Percentiles rank a stretch among this genome's conserved stretches.
Conservation (phyloP, 2,113 vertebrate species). For the Anas platyrhynchos region DNA sequence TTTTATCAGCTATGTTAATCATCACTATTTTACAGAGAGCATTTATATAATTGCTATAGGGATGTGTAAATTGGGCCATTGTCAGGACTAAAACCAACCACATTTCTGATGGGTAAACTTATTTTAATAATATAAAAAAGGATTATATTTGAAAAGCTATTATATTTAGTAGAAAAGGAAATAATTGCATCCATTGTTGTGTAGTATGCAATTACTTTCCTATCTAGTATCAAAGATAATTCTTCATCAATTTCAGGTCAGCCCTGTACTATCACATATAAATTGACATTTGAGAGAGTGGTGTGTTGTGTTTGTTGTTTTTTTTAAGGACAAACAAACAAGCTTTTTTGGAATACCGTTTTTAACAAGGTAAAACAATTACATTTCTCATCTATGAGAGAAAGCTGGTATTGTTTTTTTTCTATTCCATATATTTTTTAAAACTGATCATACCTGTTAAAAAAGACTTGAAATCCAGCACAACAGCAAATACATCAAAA, state of each 20-base stretch:
- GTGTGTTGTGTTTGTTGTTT: neutral
- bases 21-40: neutral
- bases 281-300: neutral
- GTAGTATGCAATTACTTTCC: neutral
- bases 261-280: neutral
- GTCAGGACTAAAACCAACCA: neutral
- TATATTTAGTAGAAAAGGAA: neutral
- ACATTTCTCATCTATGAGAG: neutral
- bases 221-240: neutral
- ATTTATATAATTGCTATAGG: neutral
- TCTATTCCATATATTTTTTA: neutral
- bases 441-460: neutral
- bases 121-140: neutral
- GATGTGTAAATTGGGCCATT: neutral
- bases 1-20: neutral
- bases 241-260: neutral
- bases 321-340: neutral
- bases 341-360: neutral
- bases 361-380: neutral
- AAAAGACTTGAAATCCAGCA: neutral
- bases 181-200: neutral
- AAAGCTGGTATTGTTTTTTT: neutral
- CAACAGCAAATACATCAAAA: neutral
- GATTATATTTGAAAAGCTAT: neutral
- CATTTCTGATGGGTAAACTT: neutral